A percentile compares a stretch with the other conserved stretches of the same genome.
These are phyloP conservation scores for Leptothorax acervorum DNA, from an alignment of 2,888 invertebrate genomes.

Conservation along the genomic window DNA sequence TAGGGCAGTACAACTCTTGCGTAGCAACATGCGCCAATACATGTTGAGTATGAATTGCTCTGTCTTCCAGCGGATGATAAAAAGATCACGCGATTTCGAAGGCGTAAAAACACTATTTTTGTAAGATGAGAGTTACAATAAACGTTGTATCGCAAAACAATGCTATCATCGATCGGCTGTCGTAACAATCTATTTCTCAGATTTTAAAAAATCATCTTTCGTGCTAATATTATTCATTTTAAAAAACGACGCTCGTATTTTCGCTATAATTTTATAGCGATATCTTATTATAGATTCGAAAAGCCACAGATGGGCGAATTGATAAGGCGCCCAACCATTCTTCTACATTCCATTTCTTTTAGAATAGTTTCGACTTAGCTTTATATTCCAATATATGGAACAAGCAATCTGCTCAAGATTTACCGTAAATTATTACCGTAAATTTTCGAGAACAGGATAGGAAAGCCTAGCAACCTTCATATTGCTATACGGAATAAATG, in stretches of 20 bases:
- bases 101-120: background rate
- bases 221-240: background rate
- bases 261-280: slow-evolving; percentile 19
- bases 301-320: background rate
- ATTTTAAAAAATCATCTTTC: slow-evolving; percentile 4
- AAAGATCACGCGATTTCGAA: background rate
- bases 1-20: slow-evolving; percentile 21
- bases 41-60: slow-evolving; percentile 10
- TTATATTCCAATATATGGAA: slow-evolving; percentile 15
- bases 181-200: slow-evolving; percentile 5
- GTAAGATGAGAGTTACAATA: slow-evolving; percentile 6
- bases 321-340: background rate
- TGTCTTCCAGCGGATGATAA: slow-evolving; percentile 9
- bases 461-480: slow-evolving; percentile 52
- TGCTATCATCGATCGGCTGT: background rate
- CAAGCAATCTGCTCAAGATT: slow-evolving; percentile 15
- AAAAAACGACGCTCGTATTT: slow-evolving; percentile 16
- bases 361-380: slow-evolving; percentile 14
- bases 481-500: slow-evolving; percentile 60
- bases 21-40: background rate
- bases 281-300: slow-evolving; percentile 13
- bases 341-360: slow-evolving; percentile 22
- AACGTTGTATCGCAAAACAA: background rate
- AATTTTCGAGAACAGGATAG: slow-evolving; percentile 45
- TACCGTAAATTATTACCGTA: background rate